Evolutionary conservation across 2,888 invertebrate genomes (phyloP), one percentile per base, ranked within the genome.

Genomic region (Dryocosmus kuriphilus): DNA sequence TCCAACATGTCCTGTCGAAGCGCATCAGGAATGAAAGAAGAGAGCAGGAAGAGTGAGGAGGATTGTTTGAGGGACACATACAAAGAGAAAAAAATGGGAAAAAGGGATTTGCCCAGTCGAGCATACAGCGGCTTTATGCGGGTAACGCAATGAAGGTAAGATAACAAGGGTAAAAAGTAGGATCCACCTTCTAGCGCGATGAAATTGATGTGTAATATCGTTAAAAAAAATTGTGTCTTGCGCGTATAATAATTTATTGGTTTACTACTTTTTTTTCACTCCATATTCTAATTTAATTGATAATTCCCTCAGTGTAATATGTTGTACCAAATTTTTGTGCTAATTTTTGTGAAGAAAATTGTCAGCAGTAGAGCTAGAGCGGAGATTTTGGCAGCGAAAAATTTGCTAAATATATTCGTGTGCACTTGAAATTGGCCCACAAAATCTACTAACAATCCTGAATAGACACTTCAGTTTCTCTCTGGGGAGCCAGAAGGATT

Each of bases 391-490:
- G 67, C 67, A 71, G 30, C 46, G 67, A 46, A 67, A 71, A 71
- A 71, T 46, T 71, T 30, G 46, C 67, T 71, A 71, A 71, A 71
- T 71, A 71, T 71, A 71, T 71, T 71, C 67, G 51, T 22, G 67
- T 46, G 27, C 41, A 67, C 65, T 67, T 41, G 41, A 67, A 67
- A 67, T 67, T 67, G 65, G 65, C 65, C 65, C 65, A 67, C 65
- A 67, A 67, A 67, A 41, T 67, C 65, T 67, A 41, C 65, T 41
- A 65, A 65, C 65, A 38, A n/a, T 65, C 14, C 16, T 67, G 16
- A 35, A 41, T 24, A 67, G 38, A 67, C 41, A 41, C 22, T 16
- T 41, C 1, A 24, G 24, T 27, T 24, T 51, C 57, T 57, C 57
- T 57, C 22, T 57, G 9, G 4, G 4, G 24, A 51, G 19, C n/a